Evolutionary conservation across 2,113 vertebrate genomes (phyloP).

Genomic region (Mesoclemmys tuberculata): DNA sequence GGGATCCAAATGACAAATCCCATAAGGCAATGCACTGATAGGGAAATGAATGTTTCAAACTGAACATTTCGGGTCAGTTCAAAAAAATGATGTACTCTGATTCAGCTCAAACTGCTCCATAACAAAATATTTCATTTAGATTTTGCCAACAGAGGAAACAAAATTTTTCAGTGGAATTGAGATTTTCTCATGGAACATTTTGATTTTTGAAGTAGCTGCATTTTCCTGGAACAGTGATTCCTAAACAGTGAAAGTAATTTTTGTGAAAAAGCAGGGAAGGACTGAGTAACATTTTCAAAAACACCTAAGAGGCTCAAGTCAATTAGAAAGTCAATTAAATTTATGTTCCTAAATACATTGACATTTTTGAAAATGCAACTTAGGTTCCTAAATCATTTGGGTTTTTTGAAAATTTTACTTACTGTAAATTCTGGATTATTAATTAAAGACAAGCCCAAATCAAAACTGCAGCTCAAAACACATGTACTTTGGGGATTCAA

Average conservation of each 20-base stretch:
- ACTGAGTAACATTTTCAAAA: not conserved
- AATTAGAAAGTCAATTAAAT: not conserved
- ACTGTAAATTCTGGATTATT: not conserved
- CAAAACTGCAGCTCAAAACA: fast-evolving
- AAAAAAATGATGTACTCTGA: not conserved
- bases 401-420: not conserved
- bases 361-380: not conserved
- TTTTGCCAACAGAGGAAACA: not conserved
- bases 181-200: not conserved
- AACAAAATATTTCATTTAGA: not conserved
- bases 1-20: not conserved
- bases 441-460: not conserved
- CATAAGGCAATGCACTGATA: not conserved
- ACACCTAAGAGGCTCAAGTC: not conserved
- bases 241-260: not conserved
- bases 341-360: not conserved
- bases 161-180: not conserved
- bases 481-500: not conserved
- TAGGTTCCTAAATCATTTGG: not conserved
- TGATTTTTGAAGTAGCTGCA: not conserved
- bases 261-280: not conserved
- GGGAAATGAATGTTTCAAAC: slow-evolving; percentile 45
- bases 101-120: not conserved
- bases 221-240: not conserved
- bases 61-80: not conserved